Percentiles rank a stretch among this genome's conserved stretches.
Conservation (phyloP, 2,888 invertebrate genomes). For the Andrena minutula region DNA sequence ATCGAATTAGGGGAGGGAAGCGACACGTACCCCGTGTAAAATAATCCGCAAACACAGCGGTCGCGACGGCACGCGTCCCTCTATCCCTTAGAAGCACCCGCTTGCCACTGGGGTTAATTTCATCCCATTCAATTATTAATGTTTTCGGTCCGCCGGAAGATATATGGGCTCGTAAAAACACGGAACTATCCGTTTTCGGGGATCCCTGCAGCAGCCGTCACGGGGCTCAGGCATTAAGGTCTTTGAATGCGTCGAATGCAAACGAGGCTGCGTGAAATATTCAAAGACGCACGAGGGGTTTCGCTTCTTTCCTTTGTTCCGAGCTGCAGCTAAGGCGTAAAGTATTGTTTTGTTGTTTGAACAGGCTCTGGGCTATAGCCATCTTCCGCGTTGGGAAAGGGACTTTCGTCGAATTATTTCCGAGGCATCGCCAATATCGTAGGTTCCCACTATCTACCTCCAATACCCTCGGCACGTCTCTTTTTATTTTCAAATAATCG, state of each 20-base stretch:
- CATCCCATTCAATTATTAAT: conserved; percentile 61
- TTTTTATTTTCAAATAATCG: background rate
- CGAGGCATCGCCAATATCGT: background rate
- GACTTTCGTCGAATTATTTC: background rate
- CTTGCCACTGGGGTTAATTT: conserved; percentile 51
- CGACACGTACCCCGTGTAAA: conserved; percentile 3
- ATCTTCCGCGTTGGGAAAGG: background rate
- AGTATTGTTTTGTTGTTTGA: conserved; percentile 36
- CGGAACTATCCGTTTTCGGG: conserved; percentile 14
- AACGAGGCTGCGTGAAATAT: conserved; percentile 40
- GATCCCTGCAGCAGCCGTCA: conserved; percentile 8
- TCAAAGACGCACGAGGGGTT: conserved; percentile 9
- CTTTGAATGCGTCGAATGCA: conserved; percentile 27
- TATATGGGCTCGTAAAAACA: conserved; percentile 35
- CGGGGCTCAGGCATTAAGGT: conserved; percentile 10
- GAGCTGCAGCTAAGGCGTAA: background rate
- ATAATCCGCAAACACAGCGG: conserved; percentile 52
- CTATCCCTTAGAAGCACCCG: background rate
- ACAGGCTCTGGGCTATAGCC: background rate
- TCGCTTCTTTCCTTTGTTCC: background rate
- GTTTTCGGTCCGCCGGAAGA: conserved; percentile 36
- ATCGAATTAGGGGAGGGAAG: conserved; percentile 9
- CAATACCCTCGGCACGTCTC: background rate
- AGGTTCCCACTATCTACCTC: background rate
- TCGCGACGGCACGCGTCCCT: conserved; percentile 27